phyloP scores from a whole-genome alignment of 2,888 invertebrate species.

The Drosophila rellima region DNA sequence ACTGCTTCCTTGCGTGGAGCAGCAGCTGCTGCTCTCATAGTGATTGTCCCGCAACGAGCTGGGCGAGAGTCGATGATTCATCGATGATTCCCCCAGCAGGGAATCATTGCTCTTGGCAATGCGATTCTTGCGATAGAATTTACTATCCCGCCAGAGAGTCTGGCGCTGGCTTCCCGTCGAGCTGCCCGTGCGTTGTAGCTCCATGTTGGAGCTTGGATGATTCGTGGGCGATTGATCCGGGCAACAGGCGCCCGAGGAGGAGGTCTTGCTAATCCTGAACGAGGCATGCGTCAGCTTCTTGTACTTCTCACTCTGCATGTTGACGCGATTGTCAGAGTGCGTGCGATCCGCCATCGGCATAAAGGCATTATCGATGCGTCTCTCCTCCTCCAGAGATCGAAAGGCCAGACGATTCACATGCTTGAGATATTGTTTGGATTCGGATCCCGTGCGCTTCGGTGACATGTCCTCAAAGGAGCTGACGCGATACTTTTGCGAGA shows the following conservation, averaged over 20 bases:
- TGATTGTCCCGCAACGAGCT: slow-evolving; percentile 83
- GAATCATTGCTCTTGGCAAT: slow-evolving; percentile 86
- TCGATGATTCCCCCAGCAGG: slow-evolving; percentile 84
- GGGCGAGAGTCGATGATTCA: slow-evolving; percentile 82
- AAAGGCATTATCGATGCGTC: slow-evolving; percentile 85
- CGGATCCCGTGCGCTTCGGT: slow-evolving; percentile 72
- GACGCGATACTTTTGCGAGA: slow-evolving; percentile 86
- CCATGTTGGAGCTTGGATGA: slow-evolving; percentile 64
- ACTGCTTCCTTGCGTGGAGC: slow-evolving; percentile 74
- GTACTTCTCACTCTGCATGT: slow-evolving; percentile 85
- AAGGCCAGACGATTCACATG: slow-evolving; percentile 85
- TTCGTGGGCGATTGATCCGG: slow-evolving; percentile 61
- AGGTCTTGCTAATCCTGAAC: slow-evolving; percentile 84
- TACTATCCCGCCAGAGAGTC: slow-evolving; percentile 85
- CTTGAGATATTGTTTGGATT: slow-evolving; percentile 80
- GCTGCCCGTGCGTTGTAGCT: slow-evolving; percentile 79
- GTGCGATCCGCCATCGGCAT: slow-evolving; percentile 85
- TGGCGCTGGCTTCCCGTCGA: slow-evolving; percentile 77
- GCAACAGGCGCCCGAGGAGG: slow-evolving; percentile 72
- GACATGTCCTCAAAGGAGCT: slow-evolving; percentile 86
- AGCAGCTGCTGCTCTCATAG: slow-evolving; percentile 76
- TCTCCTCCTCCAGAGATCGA: slow-evolving; percentile 85
- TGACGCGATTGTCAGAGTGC: slow-evolving; percentile 85
- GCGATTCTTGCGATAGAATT: slow-evolving; percentile 85
- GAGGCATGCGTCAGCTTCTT: slow-evolving; percentile 85